Evolutionary conservation across 2,888 invertebrate species (phyloP).

Genomic region (Sinelater perroti): DNA sequence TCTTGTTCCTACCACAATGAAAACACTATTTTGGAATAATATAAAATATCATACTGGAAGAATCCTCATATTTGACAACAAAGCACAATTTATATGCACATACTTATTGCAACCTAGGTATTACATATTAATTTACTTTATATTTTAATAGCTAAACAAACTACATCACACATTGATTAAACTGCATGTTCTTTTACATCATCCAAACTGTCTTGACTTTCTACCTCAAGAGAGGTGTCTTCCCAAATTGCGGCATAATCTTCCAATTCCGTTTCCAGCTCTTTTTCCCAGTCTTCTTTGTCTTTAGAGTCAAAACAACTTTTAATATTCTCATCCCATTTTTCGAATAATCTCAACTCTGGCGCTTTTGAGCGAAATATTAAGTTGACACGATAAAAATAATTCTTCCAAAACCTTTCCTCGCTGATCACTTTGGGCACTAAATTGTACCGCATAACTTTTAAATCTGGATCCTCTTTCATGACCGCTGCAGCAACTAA

Average conservation of each 20-base stretch:
- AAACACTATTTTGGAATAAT: no score
- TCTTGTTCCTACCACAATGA: no score
- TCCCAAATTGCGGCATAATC: background rate
- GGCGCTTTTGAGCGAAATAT: conserved; percentile 94
- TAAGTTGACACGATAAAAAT: conserved; percentile 98
- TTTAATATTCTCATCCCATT: no score
- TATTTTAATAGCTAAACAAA: no score
- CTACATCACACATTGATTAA: no score
- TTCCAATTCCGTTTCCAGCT: background rate
- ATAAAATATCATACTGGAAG: no score
- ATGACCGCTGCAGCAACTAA: conserved; percentile 95
- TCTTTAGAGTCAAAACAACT: background rate
- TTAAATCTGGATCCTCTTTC: conserved; percentile 93
- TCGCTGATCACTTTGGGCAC: conserved; percentile 93
- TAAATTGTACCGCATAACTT: conserved; percentile 98
- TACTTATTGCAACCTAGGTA: no score
- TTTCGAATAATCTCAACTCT: background rate
- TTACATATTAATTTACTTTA: no score
- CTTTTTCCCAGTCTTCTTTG: background rate
- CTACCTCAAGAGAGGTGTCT: background rate
- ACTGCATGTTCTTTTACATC: no score
- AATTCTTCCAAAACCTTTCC: conserved; percentile 99
- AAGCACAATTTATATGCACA: no score
- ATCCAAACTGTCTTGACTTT: no score
- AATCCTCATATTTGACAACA: no score